Evolutionary conservation across 2,888 invertebrate genomes (phyloP), one percentile per base, ranked within the genome.

Genomic region (Operophtera brumata): DNA sequence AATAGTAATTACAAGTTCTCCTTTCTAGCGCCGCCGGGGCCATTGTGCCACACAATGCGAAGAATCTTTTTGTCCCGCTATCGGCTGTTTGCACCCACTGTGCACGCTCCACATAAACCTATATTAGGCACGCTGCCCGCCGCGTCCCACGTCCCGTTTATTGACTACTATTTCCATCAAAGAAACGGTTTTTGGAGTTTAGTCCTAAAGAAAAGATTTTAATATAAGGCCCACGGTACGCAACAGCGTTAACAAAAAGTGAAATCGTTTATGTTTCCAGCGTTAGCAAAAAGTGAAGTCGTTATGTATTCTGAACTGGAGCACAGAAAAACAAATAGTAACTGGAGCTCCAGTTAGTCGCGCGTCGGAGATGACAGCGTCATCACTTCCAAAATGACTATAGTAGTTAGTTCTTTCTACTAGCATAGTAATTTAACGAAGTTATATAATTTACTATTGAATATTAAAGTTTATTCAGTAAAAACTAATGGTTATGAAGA

Each of bases 1-100:
- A 87, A 86, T 86, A 86, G 89, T 90, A 90, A 90, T 90, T 90
- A 89, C 87, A 90, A 88, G 81, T 86, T 84, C 81, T 72, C 75
- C 74, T 78, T 78, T 78, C 82, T 73, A 72, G 74, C 66, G 68
- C 67, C 20, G 20, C 20, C 73, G 75, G 70, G 73, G 72, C 78
- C 71, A 87, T 89, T 89, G 90, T 90, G 80, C 72, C 60, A 69
- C 80, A 89, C 90, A 90, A 90, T 89, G 81, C 78, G 66, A 74
- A 73, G 87, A 87, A 87, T 85, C 88, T 90, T 89, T 90, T 89
- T 90, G 90, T 90, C 82, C 70, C 75, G 78, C 77, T 89, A 89
- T 89, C 90, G 83, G 78, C 74, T 71, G 82, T 82, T 84, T 78
- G 88, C 89, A 88, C 86, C 51, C 85, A 80, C 77, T 76, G 83